Evolutionary conservation across 2,113 vertebrate species (phyloP).

Genomic region (Tretioscincus oriximinensis): DNA sequence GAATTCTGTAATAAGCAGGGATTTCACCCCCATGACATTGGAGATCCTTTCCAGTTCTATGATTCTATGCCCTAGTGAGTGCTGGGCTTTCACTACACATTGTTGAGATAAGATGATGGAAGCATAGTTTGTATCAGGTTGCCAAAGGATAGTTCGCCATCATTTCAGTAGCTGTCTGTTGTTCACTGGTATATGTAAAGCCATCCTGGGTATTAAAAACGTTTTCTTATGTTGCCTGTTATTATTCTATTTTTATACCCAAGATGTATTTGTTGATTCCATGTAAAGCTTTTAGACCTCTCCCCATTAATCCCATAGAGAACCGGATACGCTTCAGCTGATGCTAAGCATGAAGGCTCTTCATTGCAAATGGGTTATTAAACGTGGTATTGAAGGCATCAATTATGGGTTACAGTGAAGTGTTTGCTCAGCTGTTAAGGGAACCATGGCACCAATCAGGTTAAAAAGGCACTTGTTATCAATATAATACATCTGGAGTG

Average conservation of each 20-base stretch:
- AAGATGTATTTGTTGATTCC: conserved; percentile 43
- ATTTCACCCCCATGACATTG: too few species aligned
- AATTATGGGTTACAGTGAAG: conserved; percentile 61
- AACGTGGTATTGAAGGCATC: conserved; percentile 52
- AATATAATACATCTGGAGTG: conserved; percentile 43
- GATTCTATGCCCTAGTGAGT: too few species aligned
- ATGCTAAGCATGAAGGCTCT: conserved; percentile 28
- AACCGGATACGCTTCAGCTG: conserved; percentile 35
- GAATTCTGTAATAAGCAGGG: too few species aligned
- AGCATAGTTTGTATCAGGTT: neutral
- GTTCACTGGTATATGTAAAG: conserved; percentile 1
- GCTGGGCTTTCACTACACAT: too few species aligned
- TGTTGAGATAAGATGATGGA: too few species aligned
- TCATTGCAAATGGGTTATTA: conserved; percentile 51
- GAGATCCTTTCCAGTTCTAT: too few species aligned
- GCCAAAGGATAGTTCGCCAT: neutral
- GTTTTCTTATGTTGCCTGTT: conserved; percentile 36
- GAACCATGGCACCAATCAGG: conserved; percentile 52
- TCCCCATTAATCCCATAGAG: conserved; percentile 35
- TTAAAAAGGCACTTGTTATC: conserved; percentile 56
- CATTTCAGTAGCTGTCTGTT: neutral
- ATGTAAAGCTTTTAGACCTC: conserved; percentile 53
- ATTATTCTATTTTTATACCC: conserved; percentile 9
- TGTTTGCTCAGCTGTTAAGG: conserved; percentile 69
- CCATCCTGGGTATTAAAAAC: conserved; percentile 21